Evolutionary conservation across 2,797 vertebrate genomes (phyloP).

Genomic region (Danio albolineatus): DNA sequence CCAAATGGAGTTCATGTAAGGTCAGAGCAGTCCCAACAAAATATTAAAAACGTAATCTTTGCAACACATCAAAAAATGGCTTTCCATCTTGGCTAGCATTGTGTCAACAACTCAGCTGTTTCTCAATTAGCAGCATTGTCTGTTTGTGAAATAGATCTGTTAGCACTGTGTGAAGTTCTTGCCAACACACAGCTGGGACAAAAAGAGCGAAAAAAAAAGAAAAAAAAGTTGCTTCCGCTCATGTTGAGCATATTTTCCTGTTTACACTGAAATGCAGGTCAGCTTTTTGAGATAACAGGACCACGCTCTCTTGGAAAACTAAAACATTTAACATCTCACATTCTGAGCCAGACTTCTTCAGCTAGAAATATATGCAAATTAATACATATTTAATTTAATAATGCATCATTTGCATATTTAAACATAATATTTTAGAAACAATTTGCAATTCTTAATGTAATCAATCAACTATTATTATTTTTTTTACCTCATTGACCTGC

Average conservation of each 20-base stretch:
- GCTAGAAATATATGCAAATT: too few relatives aligned
- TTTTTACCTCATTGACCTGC: too few relatives aligned
- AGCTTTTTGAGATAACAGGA: slow-evolving; percentile 65
- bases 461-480: too few relatives aligned
- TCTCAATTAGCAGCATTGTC: slow-evolving; percentile 32
- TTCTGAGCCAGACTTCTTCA: background rate
- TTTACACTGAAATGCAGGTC: slow-evolving; percentile 77
- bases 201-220: slow-evolving; percentile 69
- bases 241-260: slow-evolving; percentile 77
- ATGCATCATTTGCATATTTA: too few relatives aligned
- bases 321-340: background rate
- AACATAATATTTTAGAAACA: too few relatives aligned
- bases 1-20: slow-evolving; percentile 8
- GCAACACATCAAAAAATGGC: background rate
- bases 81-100: background rate
- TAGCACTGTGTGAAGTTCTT: slow-evolving; percentile 27
- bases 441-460: too few relatives aligned
- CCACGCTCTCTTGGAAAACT: background rate
- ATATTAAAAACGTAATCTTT: background rate
- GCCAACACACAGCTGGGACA: slow-evolving; percentile 26
- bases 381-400: too few relatives aligned
- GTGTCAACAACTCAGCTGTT: slow-evolving; percentile 27
- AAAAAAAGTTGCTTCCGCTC: slow-evolving; percentile 74
- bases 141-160: slow-evolving; percentile 41
- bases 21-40: background rate